Evolutionary conservation across 2,113 vertebrate genomes (phyloP).

Genomic region (Thamnophis sirtalis): DNA sequence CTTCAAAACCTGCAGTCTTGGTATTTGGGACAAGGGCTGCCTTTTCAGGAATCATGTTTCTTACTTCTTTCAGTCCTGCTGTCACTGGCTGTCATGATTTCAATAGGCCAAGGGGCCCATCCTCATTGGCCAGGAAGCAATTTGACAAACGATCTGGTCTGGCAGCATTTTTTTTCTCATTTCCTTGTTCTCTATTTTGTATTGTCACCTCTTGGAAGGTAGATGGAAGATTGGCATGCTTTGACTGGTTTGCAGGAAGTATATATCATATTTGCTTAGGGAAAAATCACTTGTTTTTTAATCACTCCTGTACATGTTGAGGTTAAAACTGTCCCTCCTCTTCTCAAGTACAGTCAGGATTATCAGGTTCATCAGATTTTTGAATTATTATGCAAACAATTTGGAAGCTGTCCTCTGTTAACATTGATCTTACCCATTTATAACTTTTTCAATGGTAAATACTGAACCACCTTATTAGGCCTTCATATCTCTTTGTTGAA

Average conservation of each 20-base stretch:
- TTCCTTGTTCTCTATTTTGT: background rate
- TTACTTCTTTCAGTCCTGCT: background rate
- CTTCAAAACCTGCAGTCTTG: background rate
- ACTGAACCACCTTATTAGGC: background rate
- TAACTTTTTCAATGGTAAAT: background rate
- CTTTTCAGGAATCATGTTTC: background rate
- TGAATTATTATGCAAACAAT: background rate
- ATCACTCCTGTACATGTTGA: background rate
- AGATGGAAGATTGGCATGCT: background rate
- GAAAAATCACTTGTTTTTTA: background rate
- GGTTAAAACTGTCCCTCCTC: background rate
- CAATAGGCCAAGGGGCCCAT: background rate
- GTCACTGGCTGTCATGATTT: background rate
- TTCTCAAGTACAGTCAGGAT: background rate
- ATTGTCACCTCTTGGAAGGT: background rate
- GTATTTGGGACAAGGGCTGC: background rate
- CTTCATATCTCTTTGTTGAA: background rate
- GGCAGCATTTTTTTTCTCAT: background rate
- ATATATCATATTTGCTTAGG: background rate
- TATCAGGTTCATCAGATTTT: background rate
- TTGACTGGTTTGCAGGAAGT: background rate
- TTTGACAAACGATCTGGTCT: background rate
- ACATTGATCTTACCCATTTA: background rate
- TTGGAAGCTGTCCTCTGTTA: background rate
- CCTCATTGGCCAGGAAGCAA: background rate